Conservation (phyloP, 2,797 vertebrate genomes). For the Crax fasciolata region DNA sequence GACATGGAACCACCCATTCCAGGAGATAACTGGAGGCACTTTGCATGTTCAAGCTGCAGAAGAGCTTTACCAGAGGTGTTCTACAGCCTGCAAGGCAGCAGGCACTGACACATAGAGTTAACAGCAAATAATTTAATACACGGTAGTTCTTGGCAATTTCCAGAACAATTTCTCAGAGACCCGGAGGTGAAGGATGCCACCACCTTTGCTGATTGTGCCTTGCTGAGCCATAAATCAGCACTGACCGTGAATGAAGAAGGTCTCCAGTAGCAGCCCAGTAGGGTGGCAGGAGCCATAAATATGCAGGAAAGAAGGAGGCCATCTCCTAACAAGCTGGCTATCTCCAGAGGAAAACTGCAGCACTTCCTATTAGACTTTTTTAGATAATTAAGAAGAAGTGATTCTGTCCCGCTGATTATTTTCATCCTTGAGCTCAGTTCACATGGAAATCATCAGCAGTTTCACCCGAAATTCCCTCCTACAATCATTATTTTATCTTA, state of each 20-base stretch:
- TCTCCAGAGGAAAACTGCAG: not conserved
- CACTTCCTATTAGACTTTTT: not conserved
- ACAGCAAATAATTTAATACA: not conserved
- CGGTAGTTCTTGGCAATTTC: not conserved
- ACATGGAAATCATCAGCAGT: not conserved
- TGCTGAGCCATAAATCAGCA: not conserved
- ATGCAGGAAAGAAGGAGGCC: not conserved
- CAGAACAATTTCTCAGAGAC: not conserved
- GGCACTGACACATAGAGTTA: not conserved
- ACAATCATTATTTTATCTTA: not conserved
- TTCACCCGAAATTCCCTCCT: not conserved
- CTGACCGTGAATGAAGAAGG: not conserved
- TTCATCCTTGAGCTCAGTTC: not conserved
- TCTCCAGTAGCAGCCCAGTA: not conserved
- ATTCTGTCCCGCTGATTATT: not conserved
- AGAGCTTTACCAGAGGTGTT: not conserved
- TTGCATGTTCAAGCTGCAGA: not conserved
- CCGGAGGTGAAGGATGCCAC: slow-evolving; percentile 6
- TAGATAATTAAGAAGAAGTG: not conserved
- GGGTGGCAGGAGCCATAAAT: slow-evolving; percentile 34
- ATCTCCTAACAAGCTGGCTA: not conserved
- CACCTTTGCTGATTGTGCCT: not conserved
- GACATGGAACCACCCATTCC: not conserved
- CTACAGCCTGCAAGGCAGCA: not conserved
- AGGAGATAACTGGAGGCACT: not conserved